Percentiles rank a stretch among this genome's conserved stretches.
These are phyloP conservation scores for Pocillopora damicornis DNA, from an alignment of 64 coral and sea anemone genomes.

Conservation along the genomic window DNA sequence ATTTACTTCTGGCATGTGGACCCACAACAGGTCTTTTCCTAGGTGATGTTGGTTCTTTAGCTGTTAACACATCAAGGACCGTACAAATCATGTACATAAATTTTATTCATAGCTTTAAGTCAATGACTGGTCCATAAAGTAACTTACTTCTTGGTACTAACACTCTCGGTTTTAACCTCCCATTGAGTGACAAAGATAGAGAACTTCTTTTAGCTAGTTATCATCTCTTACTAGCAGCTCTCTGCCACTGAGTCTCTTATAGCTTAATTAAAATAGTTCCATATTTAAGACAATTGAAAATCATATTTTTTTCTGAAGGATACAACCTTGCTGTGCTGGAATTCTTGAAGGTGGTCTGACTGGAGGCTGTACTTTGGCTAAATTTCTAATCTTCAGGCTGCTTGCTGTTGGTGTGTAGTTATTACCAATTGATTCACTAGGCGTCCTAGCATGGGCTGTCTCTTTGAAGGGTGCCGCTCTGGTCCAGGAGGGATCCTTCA, in stretches of 20 bases:
- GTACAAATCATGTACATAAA: not conserved
- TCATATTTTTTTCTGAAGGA: conserved; percentile 16
- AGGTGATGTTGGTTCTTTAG: conserved; percentile 32
- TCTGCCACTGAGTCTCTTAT: too few species aligned
- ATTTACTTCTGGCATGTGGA: conserved; percentile 50
- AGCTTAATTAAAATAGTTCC: too few species aligned
- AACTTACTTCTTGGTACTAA: too few species aligned
- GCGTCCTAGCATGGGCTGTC: conserved; percentile 87
- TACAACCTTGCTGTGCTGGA: conserved; percentile 60
- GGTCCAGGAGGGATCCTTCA: conserved; percentile 97
- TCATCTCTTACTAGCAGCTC: too few species aligned
- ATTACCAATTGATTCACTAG: conserved; percentile 98
- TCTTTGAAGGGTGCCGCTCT: conserved; percentile 95
- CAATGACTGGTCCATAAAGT: too few species aligned
- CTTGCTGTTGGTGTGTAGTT: conserved; percentile 91
- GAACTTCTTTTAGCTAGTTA: too few species aligned
- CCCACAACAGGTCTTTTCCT: conserved; percentile 22
- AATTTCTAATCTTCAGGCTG: conserved; percentile 83
- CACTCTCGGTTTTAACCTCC: too few species aligned
- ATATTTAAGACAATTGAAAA: too few species aligned
- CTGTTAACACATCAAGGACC: conserved; percentile 9
- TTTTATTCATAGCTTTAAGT: too few species aligned
- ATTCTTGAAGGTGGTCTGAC: conserved; percentile 74
- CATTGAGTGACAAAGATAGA: too few species aligned
- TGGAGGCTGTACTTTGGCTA: conserved; percentile 45